Conservation (phyloP, 2,113 vertebrate genomes). For the Macaca fascicularis region DNA sequence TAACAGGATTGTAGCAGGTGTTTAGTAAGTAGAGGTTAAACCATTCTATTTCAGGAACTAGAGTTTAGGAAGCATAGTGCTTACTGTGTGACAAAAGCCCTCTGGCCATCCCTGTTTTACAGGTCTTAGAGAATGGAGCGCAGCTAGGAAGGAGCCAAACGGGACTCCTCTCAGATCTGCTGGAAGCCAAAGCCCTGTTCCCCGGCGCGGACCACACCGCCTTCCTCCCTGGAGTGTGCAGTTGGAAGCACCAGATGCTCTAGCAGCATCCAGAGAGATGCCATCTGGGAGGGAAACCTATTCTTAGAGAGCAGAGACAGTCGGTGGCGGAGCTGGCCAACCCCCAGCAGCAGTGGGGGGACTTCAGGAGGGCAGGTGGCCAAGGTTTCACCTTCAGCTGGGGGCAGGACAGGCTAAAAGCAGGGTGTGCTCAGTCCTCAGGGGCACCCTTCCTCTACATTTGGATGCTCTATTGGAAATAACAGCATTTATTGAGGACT, state of each 20-base stretch:
- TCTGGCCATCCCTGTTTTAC: neutral
- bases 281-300: constrained; percentile 78
- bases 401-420: neutral
- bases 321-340: constrained; percentile 4
- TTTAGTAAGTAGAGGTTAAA: neutral
- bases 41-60: neutral
- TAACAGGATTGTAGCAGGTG: neutral
- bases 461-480: neutral
- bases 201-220: constrained; percentile 25
- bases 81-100: neutral
- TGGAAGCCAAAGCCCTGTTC: constrained; percentile 37
- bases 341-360: neutral
- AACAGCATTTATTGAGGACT: neutral
- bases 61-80: neutral
- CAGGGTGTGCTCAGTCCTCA: neutral
- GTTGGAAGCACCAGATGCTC: constrained; percentile 77
- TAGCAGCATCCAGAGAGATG: constrained; percentile 70
- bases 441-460: neutral
- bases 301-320: constrained; percentile 78
- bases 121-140: constrained; percentile 27
- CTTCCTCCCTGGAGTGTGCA: constrained; percentile 73
- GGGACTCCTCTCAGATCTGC: constrained; percentile 31
- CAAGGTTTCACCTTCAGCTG: constrained; percentile 46
- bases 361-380: neutral
- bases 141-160: neutral